A percentile compares a stretch with the other conserved stretches of the same genome.
Conservation (phyloP, 1,140 invertebrate genomes). For the Atta texana region DNA sequence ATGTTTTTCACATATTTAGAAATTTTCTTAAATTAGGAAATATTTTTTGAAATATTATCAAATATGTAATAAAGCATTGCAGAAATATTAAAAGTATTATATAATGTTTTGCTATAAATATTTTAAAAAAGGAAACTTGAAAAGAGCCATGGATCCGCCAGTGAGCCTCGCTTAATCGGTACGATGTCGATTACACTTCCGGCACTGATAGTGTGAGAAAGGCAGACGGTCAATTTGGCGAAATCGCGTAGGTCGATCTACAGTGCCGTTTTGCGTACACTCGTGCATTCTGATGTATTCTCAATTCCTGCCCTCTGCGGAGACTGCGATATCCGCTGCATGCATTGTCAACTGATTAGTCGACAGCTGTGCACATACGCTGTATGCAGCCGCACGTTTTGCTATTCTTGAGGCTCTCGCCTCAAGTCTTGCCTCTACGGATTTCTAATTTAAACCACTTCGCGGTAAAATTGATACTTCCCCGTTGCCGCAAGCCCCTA, state of each 20-base stretch:
- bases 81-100: too few species aligned
- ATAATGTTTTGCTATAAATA: too few species aligned
- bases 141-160: too few species aligned
- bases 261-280: constrained; percentile 28
- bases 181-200: constrained; percentile 29
- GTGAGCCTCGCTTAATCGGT: constrained; percentile 6
- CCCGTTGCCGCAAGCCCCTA: neutral
- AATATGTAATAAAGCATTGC: too few species aligned
- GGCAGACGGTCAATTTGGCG: constrained; percentile 27
- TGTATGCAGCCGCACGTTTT: constrained; percentile 1
- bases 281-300: constrained; percentile 39
- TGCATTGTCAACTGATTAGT: constrained; percentile 39
- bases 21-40: too few species aligned
- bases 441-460: constrained; percentile 54
- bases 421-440: constrained; percentile 4
- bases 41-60: too few species aligned
- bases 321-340: constrained; percentile 39
- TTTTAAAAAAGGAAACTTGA: too few species aligned
- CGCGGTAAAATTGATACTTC: constrained; percentile 7
- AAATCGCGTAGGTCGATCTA: constrained; percentile 24
- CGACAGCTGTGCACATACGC: constrained; percentile 55
- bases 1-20: too few species aligned
- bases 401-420: constrained; percentile 21
- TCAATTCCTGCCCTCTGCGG: constrained; percentile 16
- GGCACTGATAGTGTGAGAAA: neutral